A percentile compares a stretch with the other conserved stretches of the same genome.
These are phyloP conservation scores for Salvelinus namaycush DNA, from an alignment of 2,113 vertebrate species.

Conservation along the genomic window DNA sequence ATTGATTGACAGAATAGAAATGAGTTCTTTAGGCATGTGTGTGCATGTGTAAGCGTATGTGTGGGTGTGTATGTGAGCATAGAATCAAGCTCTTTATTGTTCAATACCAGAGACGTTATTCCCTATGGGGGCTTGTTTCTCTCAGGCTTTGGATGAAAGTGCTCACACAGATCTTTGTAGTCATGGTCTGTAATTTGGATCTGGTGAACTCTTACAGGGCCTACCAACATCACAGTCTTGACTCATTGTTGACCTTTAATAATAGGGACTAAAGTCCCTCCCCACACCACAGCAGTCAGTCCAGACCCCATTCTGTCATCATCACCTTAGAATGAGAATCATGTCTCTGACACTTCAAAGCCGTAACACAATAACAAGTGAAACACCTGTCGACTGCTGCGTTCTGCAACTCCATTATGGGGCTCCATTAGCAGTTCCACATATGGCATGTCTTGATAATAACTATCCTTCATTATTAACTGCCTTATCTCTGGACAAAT, in stretches of 20 bases:
- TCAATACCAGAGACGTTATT: background rate
- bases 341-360: no score
- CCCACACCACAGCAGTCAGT: background rate
- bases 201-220: background rate
- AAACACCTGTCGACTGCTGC: no score
- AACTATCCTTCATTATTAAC: no score
- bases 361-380: no score
- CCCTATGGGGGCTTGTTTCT: background rate
- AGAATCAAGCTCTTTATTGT: background rate
- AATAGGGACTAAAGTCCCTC: background rate
- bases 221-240: background rate
- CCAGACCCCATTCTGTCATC: no score
- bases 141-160: constrained; percentile 4
- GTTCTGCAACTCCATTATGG: no score
- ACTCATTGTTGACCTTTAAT: background rate
- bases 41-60: background rate
- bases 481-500: no score
- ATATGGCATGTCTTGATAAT: no score
- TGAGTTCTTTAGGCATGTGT: background rate
- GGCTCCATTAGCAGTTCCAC: no score
- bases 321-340: no score
- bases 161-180: background rate
- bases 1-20: background rate
- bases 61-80: background rate
- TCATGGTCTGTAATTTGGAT: background rate